phyloP scores from a whole-genome alignment of 1,140 invertebrate species.

The Drosophila yakuba region DNA sequence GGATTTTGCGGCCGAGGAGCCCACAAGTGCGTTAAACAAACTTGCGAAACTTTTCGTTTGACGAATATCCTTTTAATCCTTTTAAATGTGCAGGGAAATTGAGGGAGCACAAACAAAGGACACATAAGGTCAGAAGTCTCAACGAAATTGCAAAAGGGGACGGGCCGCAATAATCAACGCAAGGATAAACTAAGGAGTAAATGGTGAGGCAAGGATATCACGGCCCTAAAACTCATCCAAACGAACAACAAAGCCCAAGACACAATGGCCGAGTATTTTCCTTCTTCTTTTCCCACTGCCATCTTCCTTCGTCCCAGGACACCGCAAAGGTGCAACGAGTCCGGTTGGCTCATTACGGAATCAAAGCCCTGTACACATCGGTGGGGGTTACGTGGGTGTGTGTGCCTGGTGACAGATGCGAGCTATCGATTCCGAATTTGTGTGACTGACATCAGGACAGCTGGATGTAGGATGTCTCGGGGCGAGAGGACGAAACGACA shows the following conservation, averaged over 20 bases:
- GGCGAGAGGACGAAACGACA: constrained; percentile 30
- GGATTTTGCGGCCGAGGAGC: constrained; percentile 32
- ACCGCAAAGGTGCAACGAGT: constrained; percentile 68
- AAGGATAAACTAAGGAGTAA: constrained; percentile 79
- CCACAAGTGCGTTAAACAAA: constrained; percentile 55
- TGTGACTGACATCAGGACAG: constrained; percentile 54
- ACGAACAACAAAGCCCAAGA: constrained; percentile 60
- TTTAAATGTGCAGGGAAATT: constrained; percentile 80
- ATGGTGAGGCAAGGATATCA: constrained; percentile 78
- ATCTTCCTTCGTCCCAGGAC: constrained; percentile 27
- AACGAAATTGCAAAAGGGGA: constrained; percentile 54
- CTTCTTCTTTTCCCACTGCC: constrained; percentile 11
- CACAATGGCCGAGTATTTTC: constrained; percentile 37
- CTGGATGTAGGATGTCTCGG: constrained; percentile 1
- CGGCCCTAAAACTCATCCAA: constrained; percentile 72
- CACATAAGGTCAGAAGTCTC: constrained; percentile 75
- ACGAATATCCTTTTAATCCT: constrained; percentile 82
- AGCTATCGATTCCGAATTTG: constrained; percentile 72
- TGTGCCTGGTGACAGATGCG: constrained; percentile 65
- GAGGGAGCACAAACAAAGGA: constrained; percentile 70
- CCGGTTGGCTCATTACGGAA: constrained; percentile 70
- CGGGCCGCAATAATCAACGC: constrained; percentile 76
- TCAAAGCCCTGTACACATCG: constrained; percentile 68
- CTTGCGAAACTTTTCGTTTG: constrained; percentile 72
- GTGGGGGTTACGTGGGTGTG: constrained; percentile 10